phyloP scores from a whole-genome alignment of 2,113 vertebrate species.

The Taurulus bubalis region DNA sequence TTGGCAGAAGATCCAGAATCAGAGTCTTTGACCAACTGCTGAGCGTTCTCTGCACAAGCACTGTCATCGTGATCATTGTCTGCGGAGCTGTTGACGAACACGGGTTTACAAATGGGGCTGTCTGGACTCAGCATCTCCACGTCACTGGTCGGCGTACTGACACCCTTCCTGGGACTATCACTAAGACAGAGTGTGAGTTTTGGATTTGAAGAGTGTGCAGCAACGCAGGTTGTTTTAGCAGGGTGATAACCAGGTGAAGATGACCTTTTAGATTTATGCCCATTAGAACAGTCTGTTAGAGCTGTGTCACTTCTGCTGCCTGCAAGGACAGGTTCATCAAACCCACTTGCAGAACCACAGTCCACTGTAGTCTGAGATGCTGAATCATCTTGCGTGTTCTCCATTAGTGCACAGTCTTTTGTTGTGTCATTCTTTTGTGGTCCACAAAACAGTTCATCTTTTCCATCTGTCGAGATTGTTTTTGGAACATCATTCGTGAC shows the following conservation, averaged over 20 bases:
- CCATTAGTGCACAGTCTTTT: slow-evolving; percentile 23
- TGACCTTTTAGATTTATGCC: slow-evolving; percentile 66
- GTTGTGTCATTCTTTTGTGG: slow-evolving; percentile 18
- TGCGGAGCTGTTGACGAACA: slow-evolving; percentile 15
- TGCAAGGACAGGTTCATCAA: slow-evolving; percentile 8
- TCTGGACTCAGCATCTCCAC: slow-evolving; percentile 81
- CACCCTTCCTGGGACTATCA: slow-evolving; percentile 50
- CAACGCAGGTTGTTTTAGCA: slow-evolving; percentile 48
- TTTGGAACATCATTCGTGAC: slow-evolving; percentile 19
- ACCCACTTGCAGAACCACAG: slow-evolving; percentile 19
- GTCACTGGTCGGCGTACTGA: slow-evolving; percentile 52
- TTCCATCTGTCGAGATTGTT: slow-evolving; percentile 29
- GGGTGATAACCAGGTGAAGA: slow-evolving; percentile 60
- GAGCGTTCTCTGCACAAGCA: slow-evolving; percentile 24
- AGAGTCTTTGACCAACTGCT: slow-evolving; percentile 27
- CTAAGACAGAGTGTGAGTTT: slow-evolving; percentile 57
- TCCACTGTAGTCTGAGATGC: slow-evolving; percentile 56
- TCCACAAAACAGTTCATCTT: slow-evolving; percentile 35
- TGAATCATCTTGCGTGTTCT: slow-evolving; percentile 27
- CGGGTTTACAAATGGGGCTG: slow-evolving; percentile 64
- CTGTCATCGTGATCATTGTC: slow-evolving; percentile 39
- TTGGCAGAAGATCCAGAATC: slow-evolving; percentile 48
- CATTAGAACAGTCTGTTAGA: slow-evolving; percentile 54
- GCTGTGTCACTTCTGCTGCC: slow-evolving; percentile 17
- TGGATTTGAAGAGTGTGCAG: slow-evolving; percentile 41